Evolutionary conservation across 2,113 vertebrate species (phyloP).

Genomic region (Erythrolamprus reginae): DNA sequence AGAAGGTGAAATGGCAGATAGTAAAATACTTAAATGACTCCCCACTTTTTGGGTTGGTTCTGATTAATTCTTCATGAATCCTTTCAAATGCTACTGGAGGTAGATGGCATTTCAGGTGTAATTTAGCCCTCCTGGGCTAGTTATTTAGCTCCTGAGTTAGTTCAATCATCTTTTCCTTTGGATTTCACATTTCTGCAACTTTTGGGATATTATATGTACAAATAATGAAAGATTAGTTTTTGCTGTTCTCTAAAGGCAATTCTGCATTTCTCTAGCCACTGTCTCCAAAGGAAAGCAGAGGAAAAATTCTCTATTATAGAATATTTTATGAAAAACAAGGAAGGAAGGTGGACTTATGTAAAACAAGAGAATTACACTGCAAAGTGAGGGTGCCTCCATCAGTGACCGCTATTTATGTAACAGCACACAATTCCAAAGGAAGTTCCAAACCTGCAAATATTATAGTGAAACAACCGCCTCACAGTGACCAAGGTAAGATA

Average conservation of each 20-base stretch:
- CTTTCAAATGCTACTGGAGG: background rate
- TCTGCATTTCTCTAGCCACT: conserved; percentile 35
- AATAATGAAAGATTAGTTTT: background rate
- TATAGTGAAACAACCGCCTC: rapidly evolving
- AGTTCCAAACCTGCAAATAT: conserved; percentile 41
- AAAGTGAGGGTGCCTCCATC: background rate
- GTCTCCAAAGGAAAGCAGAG: conserved; percentile 7
- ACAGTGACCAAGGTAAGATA: background rate
- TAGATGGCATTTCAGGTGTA: background rate
- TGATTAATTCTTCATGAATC: background rate
- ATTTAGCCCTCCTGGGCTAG: background rate
- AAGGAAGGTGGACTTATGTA: background rate
- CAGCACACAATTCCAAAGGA: conserved; percentile 57
- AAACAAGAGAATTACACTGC: conserved; percentile 24
- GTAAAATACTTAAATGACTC: too few relatives aligned
- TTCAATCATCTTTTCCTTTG: background rate
- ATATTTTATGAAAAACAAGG: background rate
- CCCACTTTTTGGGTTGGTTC: background rate
- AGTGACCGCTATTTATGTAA: conserved; percentile 12
- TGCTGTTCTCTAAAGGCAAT: background rate
- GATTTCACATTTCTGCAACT: background rate
- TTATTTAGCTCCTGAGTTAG: too few relatives aligned
- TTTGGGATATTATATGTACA: background rate
- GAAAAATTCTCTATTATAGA: conserved; percentile 46
- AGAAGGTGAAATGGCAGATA: background rate